phyloP scores from a whole-genome alignment of 2,888 invertebrate genomes.

The Acleris laterana region DNA sequence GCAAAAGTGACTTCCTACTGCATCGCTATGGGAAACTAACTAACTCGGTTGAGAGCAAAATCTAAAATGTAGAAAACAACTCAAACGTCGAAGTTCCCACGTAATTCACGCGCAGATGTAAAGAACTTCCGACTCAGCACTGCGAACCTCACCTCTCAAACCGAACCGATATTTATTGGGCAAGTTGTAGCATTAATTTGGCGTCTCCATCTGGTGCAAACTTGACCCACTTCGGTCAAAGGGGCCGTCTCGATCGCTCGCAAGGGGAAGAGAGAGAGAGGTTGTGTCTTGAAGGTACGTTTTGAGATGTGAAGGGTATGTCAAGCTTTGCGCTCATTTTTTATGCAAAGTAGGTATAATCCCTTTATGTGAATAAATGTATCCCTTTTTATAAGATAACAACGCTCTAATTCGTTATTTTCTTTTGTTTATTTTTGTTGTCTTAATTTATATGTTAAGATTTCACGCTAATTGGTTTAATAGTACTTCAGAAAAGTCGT shows the following conservation, averaged over 20 bases:
- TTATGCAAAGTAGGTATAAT: conserved; percentile 3
- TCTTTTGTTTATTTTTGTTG: too few species aligned
- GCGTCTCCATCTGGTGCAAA: conserved; percentile 30
- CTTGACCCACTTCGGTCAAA: conserved; percentile 33
- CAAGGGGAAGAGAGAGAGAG: not conserved
- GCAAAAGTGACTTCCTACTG: too few species aligned
- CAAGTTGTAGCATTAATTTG: conserved; percentile 32
- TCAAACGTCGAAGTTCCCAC: not conserved
- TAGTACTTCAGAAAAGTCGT: too few species aligned
- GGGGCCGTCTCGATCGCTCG: conserved; percentile 4
- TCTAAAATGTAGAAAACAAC: not conserved
- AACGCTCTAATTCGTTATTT: too few species aligned
- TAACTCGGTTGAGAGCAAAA: not conserved
- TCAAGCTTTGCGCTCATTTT: conserved; percentile 3
- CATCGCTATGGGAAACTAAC: too few species aligned
- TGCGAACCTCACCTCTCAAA: conserved; percentile 22
- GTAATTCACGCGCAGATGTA: not conserved
- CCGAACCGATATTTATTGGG: conserved; percentile 32
- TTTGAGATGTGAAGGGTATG: conserved; percentile 26
- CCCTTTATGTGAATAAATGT: not conserved
- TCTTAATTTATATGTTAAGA: too few species aligned
- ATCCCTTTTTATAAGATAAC: not conserved
- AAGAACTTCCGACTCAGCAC: conserved; percentile 1
- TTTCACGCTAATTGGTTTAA: too few species aligned
- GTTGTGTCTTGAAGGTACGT: conserved; percentile 26